These are phyloP conservation scores for Tricholauxania praeusta DNA, from an alignment of 2,888 invertebrate species.

Conservation along the genomic window DNA sequence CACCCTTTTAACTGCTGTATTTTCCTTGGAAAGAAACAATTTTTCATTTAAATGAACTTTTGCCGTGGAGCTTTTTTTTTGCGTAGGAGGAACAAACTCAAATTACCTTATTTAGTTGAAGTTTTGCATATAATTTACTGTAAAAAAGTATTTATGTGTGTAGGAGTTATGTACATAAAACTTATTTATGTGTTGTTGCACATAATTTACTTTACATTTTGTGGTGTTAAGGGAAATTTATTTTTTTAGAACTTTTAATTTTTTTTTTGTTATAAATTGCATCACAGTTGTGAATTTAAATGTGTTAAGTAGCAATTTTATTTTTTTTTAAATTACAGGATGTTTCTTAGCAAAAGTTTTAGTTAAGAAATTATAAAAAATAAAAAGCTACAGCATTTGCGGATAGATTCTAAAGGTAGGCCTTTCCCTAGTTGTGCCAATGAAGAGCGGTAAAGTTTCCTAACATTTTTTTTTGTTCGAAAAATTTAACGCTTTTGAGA, in stretches of 20 bases:
- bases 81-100: constrained; percentile 43
- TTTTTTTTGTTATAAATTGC: constrained; percentile 36
- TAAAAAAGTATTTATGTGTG: constrained; percentile 13
- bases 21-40: neutral
- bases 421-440: too few species aligned
- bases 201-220: constrained; percentile 60
- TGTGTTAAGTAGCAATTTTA: neutral
- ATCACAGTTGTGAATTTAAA: neutral
- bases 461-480: too few species aligned
- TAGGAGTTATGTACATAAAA: constrained; percentile 51
- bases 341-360: neutral
- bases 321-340: neutral
- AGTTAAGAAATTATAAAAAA: too few species aligned
- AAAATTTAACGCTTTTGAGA: too few species aligned
- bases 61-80: neutral
- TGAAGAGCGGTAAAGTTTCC: too few species aligned
- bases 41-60: constrained; percentile 13
- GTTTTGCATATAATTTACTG: constrained; percentile 61
- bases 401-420: too few species aligned
- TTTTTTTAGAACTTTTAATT: constrained; percentile 49
- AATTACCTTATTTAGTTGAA: constrained; percentile 62
- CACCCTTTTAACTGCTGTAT: neutral
- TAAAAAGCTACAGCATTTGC: too few species aligned
- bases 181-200: constrained; percentile 52
- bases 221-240: constrained; percentile 44